Base-by-base conservation (phyloP, 2,113 vertebrate genomes). In the Cryptotis parvus region DNA sequence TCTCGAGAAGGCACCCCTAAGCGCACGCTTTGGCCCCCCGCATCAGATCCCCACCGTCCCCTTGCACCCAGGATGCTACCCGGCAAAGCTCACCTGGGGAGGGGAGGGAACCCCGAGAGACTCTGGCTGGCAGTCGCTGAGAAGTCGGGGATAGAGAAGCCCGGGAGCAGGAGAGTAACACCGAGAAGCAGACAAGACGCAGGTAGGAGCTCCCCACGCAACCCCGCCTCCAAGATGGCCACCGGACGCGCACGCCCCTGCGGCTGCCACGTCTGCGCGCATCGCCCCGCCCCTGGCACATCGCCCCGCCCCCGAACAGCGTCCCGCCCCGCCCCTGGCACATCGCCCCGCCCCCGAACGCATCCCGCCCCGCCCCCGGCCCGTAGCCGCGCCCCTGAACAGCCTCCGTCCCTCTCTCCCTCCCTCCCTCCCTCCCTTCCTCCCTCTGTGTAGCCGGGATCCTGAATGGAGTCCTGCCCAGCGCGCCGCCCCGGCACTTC, bases 141-240 rank as follows among this genome's bases (percentile, higher is more conserved):
- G 39, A 45, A 41, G 63, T 7, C 14, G 20, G 58, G 24, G 10
- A 27, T 10, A 3, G 27, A 3, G 29, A 35, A 1, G 16, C 66
- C 24, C 7, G 3, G 16, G 15, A 0, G 35, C 6, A 41, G 29
- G 6, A 39, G 26, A 0, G 22, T 31, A 14, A 15, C 0, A n/a
- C 1, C 66, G 37, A 20, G 4, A 8, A 82, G 29, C 0, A 22
- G 27, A 9, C 4, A 39, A 66, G 65, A 74, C 1, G 45, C 20
- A 9, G 1, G 0, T 4, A 0, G 0, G 0, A 1, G 3, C 11
- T 2, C 37, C 4, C 49, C 6, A 10, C 43, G n/a, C 31, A 22
- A 18, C 85, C 89, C 93, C 88, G 58, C 95, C 94, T 66, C 94
- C 92, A 96, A 96, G 49, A 96, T 96, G 96, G 78, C 88, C 11